Conservation (phyloP, 2,113 vertebrate species). For the Gopherus flavomarginatus region DNA sequence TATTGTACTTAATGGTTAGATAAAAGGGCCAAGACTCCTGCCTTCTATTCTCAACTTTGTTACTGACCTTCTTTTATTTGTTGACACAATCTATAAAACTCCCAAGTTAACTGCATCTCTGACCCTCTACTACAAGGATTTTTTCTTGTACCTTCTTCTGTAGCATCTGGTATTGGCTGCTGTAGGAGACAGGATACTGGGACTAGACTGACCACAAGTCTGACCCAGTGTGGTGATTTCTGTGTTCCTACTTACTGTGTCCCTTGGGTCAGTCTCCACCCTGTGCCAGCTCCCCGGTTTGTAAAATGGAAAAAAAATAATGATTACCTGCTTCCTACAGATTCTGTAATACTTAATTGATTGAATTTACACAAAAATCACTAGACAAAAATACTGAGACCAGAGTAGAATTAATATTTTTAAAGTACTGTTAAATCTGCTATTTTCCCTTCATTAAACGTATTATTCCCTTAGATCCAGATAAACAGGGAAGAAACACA, state of each 20-base stretch:
- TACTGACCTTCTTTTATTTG: too few species aligned
- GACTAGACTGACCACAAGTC: background rate
- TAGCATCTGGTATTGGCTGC: accelerated
- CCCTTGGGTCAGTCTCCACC: background rate
- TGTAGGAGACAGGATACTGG: accelerated
- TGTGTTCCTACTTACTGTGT: background rate
- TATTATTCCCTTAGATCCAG: background rate
- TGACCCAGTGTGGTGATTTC: background rate
- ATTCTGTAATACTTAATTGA: conserved; percentile 51
- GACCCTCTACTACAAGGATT: too few species aligned
- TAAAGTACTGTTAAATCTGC: conserved; percentile 2
- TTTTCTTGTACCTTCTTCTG: background rate
- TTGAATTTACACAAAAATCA: conserved; percentile 41
- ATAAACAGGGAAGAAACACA: background rate
- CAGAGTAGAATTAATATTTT: background rate
- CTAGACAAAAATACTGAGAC: conserved; percentile 63
- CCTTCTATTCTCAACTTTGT: too few species aligned
- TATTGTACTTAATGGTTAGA: conserved; percentile 4
- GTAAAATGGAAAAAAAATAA: conserved; percentile 26
- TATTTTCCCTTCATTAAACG: conserved; percentile 25
- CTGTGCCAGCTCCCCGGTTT: conserved; percentile 31
- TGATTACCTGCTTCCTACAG: conserved; percentile 40
- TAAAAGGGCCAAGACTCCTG: background rate
- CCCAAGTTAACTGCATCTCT: too few species aligned
- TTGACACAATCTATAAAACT: too few species aligned